Evolutionary conservation across 2,888 invertebrate species (phyloP).

Genomic region (Lasioglossum morio): DNA sequence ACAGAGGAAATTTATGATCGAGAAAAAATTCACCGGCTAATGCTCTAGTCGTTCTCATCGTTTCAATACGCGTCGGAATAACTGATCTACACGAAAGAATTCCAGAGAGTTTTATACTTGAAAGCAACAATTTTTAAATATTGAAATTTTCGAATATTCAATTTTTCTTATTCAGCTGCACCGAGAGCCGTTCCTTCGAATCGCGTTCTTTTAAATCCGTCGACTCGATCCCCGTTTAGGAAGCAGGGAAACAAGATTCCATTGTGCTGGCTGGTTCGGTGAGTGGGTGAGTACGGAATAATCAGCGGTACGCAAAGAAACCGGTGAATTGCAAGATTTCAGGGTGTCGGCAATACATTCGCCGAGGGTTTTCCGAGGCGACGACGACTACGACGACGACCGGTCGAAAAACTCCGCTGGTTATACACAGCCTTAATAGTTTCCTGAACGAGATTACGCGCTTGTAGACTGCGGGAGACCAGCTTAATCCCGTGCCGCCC

Average conservation of each 20-base stretch:
- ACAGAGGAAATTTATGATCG: background rate
- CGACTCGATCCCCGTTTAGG: background rate
- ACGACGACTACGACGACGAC: background rate
- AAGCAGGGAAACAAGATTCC: background rate
- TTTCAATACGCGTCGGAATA: background rate
- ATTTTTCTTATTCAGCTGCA: too few relatives aligned
- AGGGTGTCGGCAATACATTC: slow-evolving; percentile 12
- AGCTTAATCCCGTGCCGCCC: slow-evolving; percentile 54
- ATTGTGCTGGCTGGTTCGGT: background rate
- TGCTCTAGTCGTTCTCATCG: background rate
- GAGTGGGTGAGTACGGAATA: background rate
- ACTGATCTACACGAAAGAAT: too few relatives aligned
- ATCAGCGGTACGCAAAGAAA: background rate
- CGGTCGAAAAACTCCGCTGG: slow-evolving; percentile 8
- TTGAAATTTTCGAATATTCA: too few relatives aligned
- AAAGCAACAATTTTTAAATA: too few relatives aligned
- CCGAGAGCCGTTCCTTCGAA: too few relatives aligned
- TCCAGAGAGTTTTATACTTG: too few relatives aligned
- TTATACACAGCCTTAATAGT: slow-evolving; percentile 51
- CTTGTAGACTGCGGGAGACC: slow-evolving; percentile 16
- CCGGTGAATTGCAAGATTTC: background rate
- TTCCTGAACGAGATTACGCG: slow-evolving; percentile 56
- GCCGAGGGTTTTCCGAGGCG: background rate
- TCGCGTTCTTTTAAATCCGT: background rate
- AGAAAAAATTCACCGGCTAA: background rate